These are phyloP conservation scores for Simalia tracyae DNA, from an alignment of 2,797 vertebrate genomes.

Conservation along the genomic window DNA sequence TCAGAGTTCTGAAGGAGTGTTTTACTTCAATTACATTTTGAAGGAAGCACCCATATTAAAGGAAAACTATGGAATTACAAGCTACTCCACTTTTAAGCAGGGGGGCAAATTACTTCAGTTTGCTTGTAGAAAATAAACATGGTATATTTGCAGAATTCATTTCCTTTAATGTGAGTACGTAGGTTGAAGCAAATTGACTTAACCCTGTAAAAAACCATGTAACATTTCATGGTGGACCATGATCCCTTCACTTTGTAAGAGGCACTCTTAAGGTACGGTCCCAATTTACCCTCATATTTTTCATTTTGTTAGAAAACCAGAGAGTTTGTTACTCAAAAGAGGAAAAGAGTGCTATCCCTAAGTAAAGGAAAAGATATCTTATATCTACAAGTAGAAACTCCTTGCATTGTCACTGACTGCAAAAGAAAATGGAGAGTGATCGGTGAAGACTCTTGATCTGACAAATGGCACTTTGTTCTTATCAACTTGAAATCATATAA, in stretches of 20 bases:
- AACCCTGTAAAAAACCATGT: no score
- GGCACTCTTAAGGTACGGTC: no score
- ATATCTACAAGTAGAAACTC: not conserved
- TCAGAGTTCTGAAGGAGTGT: not conserved
- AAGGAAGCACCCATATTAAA: not conserved
- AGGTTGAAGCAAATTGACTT: no score
- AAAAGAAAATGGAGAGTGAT: not conserved
- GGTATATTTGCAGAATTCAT: not conserved
- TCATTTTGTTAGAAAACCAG: not conserved
- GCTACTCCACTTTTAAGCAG: not conserved
- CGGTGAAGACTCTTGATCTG: conserved; percentile 28
- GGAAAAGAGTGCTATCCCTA: not conserved
- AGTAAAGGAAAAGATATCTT: not conserved
- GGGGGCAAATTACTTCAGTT: not conserved
- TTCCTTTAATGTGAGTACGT: no score
- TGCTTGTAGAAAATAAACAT: not conserved
- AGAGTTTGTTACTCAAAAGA: not conserved
- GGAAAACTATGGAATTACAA: not conserved
- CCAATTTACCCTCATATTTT: not conserved
- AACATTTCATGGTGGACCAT: no score
- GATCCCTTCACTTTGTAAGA: no score
- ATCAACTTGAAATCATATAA: conserved; percentile 28
- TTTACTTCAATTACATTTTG: not conserved
- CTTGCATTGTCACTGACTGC: not conserved
- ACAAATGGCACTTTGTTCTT: conserved; percentile 1